Percentiles rank a stretch among this genome's conserved stretches.
These are phyloP conservation scores for Cheilosia vulpina DNA, from an alignment of 2,888 invertebrate genomes.

Conservation along the genomic window DNA sequence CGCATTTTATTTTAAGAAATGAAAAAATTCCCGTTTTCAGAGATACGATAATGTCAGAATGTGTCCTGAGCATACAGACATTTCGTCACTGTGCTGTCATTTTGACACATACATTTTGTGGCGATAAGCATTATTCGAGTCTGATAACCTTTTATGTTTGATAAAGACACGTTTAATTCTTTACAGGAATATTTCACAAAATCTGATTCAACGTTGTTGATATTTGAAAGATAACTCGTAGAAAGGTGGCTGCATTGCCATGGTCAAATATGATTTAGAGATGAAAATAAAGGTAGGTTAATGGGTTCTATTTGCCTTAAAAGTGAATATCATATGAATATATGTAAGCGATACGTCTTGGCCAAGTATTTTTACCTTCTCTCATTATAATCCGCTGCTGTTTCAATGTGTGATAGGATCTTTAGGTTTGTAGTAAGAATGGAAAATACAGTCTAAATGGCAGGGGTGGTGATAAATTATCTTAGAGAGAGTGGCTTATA, in stretches of 20 bases:
- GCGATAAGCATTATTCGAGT: slow-evolving; percentile 22
- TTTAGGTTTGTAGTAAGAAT: too few species aligned
- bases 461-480: too few species aligned
- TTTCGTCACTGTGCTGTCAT: slow-evolving; percentile 14
- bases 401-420: too few species aligned
- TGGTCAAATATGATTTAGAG: background rate
- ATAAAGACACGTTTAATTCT: background rate
- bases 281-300: too few species aligned
- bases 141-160: slow-evolving; percentile 20
- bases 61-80: slow-evolving; percentile 1
- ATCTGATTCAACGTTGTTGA: background rate
- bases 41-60: slow-evolving; percentile 23
- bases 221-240: background rate
- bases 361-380: too few species aligned
- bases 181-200: background rate
- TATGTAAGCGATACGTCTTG: too few species aligned
- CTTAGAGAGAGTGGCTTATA: too few species aligned
- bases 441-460: too few species aligned
- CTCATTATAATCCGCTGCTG: too few species aligned
- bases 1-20: slow-evolving; percentile 12
- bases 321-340: too few species aligned
- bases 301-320: too few species aligned
- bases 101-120: slow-evolving; percentile 21
- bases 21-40: background rate
- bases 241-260: background rate